phyloP scores from a whole-genome alignment of 2,113 vertebrate species.

The Chaetura pelagica region DNA sequence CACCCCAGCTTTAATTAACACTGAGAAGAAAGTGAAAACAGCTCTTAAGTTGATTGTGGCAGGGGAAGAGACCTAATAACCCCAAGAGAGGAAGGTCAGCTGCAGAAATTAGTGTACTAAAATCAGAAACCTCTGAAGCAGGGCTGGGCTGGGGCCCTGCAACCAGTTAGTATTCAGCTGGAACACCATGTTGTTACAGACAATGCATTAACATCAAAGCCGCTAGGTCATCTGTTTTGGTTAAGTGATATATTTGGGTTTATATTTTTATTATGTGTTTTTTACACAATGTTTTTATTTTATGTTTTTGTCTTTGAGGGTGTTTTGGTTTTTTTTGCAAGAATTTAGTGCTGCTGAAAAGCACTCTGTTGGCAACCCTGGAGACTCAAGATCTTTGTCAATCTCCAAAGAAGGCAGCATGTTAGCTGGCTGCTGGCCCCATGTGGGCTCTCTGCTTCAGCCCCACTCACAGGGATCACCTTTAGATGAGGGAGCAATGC shows the following conservation, averaged over 20 bases:
- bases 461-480: not conserved
- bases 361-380: not conserved
- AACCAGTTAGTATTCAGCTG: conserved; percentile 37
- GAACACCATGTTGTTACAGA: not conserved
- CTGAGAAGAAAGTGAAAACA: conserved; percentile 45
- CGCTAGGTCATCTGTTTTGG: conserved; percentile 51
- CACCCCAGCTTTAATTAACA: conserved; percentile 37
- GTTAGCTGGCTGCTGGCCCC: not conserved
- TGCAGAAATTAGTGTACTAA: conserved; percentile 33
- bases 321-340: not conserved
- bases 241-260: conserved; percentile 63
- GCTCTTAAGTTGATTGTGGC: not conserved
- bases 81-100: conserved; percentile 8
- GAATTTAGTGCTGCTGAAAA: conserved; percentile 56
- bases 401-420: not conserved
- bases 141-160: not conserved
- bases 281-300: conserved; percentile 51
- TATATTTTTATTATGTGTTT: conserved; percentile 54
- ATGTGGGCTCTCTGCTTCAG: not conserved
- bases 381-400: conserved; percentile 33
- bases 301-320: conserved; percentile 24
- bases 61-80: conserved; percentile 32
- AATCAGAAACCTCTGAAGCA: conserved; percentile 28
- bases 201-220: conserved; percentile 58
- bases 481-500: not conserved